Evolutionary conservation across 2,888 invertebrate species (phyloP).

Genomic region (Dicyrtomina minuta): DNA sequence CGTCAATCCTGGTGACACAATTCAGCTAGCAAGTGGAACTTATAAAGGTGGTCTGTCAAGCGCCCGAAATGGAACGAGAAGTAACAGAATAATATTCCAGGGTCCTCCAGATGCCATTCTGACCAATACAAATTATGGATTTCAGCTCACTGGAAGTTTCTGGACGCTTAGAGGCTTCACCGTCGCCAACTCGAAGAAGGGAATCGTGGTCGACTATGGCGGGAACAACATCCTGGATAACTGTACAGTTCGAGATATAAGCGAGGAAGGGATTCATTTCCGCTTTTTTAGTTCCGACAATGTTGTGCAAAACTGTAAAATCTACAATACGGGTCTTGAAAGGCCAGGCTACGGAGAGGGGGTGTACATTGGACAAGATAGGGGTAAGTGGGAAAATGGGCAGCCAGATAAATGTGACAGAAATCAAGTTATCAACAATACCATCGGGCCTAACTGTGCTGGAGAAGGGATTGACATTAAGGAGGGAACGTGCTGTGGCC

Average conservation of each 20-base stretch:
- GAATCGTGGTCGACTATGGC: conserved; percentile 43
- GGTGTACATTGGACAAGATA: conserved; percentile 44
- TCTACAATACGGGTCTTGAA: conserved; percentile 38
- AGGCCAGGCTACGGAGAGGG: conserved; percentile 48
- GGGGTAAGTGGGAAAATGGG: conserved; percentile 39
- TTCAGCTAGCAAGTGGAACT: conserved; percentile 34
- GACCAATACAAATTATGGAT: conserved; percentile 40
- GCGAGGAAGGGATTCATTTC: conserved; percentile 47
- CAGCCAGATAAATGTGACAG: conserved; percentile 43
- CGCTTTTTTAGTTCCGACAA: conserved; percentile 43
- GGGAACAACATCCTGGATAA: conserved; percentile 41
- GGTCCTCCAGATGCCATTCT: conserved; percentile 35
- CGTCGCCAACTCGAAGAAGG: conserved; percentile 39
- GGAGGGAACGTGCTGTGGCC: conserved; percentile 48
- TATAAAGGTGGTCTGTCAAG: conserved; percentile 43
- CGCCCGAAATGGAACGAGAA: conserved; percentile 33
- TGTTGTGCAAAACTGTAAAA: conserved; percentile 25
- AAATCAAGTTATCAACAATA: conserved; percentile 39
- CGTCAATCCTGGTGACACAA: conserved; percentile 41
- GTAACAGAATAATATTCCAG: conserved; percentile 36
- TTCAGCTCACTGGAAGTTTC: conserved; percentile 33
- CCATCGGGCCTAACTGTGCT: conserved; percentile 38
- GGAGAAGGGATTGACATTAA: conserved; percentile 47
- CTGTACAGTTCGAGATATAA: conserved; percentile 38
- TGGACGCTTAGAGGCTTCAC: conserved; percentile 39